These are phyloP conservation scores for Carcharodon carcharias DNA, from an alignment of 2,797 vertebrate genomes.

Conservation along the genomic window DNA sequence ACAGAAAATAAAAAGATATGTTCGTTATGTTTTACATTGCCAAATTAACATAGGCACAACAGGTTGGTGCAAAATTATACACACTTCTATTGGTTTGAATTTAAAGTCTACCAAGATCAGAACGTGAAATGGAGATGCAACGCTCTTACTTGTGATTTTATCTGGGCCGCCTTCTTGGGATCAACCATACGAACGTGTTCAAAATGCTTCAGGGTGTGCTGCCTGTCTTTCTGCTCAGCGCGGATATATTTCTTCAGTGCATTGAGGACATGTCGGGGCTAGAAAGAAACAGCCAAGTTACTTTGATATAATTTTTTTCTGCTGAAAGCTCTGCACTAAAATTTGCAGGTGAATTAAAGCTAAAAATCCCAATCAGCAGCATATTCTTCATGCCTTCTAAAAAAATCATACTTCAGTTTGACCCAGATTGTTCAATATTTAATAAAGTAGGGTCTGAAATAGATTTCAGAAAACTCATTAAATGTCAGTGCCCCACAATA, in stretches of 20 bases:
- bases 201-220: constrained; percentile 93
- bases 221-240: constrained; percentile 91
- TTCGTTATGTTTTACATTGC: not conserved
- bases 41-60: not conserved
- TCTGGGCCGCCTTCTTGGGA: constrained; percentile 94
- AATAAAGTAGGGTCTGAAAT: not conserved
- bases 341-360: not conserved
- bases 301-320: not conserved
- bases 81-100: too few relatives aligned
- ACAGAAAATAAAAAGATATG: too few relatives aligned
- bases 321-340: not conserved
- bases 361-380: not conserved
- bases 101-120: not conserved
- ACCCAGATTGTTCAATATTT: too few relatives aligned
- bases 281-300: constrained; percentile 32
- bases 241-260: constrained; percentile 94
- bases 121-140: not conserved
- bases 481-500: not conserved
- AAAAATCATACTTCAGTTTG: not conserved
- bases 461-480: not conserved
- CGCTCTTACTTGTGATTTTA: constrained; percentile 78
- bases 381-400: not conserved
- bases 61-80: not conserved
- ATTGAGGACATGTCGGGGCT: constrained; percentile 89
- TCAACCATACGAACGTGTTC: constrained; percentile 92